A percentile compares a stretch with the other conserved stretches of the same genome.
phyloP scores from a whole-genome alignment of 2,113 vertebrate genomes.

The Labeo catla region DNA sequence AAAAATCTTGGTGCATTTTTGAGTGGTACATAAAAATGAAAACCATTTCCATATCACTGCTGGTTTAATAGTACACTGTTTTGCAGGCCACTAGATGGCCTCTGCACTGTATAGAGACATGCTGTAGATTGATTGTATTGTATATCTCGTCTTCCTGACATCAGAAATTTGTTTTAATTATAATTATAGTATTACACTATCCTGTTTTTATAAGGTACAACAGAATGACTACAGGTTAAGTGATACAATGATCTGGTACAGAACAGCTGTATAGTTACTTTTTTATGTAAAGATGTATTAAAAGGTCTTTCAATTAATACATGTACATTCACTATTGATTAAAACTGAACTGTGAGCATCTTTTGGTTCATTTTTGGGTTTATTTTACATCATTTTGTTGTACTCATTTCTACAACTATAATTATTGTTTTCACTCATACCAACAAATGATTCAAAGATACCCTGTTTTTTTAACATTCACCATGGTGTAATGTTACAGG shows the following conservation, averaged over 20 bases:
- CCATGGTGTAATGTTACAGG: background rate
- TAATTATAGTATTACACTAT: conserved; percentile 86
- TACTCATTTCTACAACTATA: background rate
- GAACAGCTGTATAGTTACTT: conserved; percentile 50
- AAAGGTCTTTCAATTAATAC: conserved; percentile 60
- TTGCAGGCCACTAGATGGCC: conserved; percentile 50
- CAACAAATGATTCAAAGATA: background rate
- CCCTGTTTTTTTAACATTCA: background rate
- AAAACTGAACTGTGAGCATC: conserved; percentile 53
- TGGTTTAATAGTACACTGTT: conserved; percentile 70
- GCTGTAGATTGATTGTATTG: conserved; percentile 78
- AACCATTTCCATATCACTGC: conserved; percentile 64
- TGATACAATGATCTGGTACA: conserved; percentile 51
- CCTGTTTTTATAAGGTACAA: conserved; percentile 59
- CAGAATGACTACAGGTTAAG: conserved; percentile 20
- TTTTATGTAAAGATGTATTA: conserved; percentile 59
- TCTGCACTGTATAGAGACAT: conserved; percentile 72
- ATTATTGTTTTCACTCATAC: background rate
- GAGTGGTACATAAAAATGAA: conserved; percentile 64
- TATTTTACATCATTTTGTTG: background rate
- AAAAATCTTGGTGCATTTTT: background rate
- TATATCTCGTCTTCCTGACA: conserved; percentile 76
- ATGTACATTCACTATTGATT: conserved; percentile 61
- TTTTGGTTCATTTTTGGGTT: background rate
- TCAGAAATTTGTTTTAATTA: conserved; percentile 80